Conservation (phyloP, 2,113 vertebrate species). For the Thamnophis sirtalis region DNA sequence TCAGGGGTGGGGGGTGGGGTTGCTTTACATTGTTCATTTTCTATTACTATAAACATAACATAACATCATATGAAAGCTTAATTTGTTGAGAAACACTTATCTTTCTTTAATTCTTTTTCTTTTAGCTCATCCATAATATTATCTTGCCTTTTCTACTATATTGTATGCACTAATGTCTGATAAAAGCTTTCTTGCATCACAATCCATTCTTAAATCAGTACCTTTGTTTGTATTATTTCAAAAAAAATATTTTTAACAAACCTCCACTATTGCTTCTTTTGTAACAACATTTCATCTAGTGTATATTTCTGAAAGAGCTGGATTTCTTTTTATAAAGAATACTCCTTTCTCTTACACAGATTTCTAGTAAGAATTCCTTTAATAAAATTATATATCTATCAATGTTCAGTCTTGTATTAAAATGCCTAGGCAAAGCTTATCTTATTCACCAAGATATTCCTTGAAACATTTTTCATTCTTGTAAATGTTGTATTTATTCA, state of each 20-base stretch:
- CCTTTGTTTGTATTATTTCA: neutral
- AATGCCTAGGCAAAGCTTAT: neutral
- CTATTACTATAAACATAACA: neutral
- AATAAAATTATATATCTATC: neutral
- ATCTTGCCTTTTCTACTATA: neutral
- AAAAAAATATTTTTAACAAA: no score
- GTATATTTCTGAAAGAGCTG: neutral
- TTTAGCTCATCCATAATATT: neutral
- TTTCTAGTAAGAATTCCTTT: neutral
- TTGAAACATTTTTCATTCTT: neutral
- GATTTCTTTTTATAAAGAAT: neutral
- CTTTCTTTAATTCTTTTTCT: neutral
- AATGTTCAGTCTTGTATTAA: neutral
- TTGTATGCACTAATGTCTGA: neutral
- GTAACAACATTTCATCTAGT: neutral
- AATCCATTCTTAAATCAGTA: neutral
- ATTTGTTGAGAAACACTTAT: neutral
- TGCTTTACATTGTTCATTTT: neutral
- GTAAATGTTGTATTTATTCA: neutral
- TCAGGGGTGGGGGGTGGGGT: no score
- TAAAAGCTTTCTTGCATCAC: neutral
- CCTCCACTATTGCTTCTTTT: neutral
- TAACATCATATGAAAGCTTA: neutral
- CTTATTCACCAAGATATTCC: neutral
- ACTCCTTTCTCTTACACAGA: neutral